Percentiles rank a stretch among this genome's conserved stretches.
Evolutionary conservation across 2,113 vertebrate species (phyloP).

Genomic region (Oncorhynchus mykiss): DNA sequence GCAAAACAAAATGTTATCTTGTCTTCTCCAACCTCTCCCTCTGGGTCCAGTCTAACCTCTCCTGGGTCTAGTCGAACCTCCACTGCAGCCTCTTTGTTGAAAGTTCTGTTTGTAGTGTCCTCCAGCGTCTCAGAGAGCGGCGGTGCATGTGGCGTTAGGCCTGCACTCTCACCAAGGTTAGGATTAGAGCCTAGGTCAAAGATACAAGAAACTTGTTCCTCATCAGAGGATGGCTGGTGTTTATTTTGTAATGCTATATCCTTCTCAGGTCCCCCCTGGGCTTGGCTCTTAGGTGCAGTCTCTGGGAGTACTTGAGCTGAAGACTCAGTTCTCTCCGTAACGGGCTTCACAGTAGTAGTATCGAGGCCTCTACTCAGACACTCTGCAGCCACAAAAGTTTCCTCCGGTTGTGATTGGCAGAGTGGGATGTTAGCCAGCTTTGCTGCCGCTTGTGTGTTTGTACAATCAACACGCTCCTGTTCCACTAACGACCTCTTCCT

Average conservation of each 20-base stretch:
- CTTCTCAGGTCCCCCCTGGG: too few relatives aligned
- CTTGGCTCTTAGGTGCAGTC: too few relatives aligned
- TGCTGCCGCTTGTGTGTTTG: not conserved
- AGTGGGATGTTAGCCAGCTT: not conserved
- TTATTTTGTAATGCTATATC: too few relatives aligned
- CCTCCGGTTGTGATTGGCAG: not conserved
- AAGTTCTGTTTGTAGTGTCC: not conserved
- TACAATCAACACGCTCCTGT: not conserved
- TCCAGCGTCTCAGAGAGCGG: not conserved
- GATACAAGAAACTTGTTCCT: too few relatives aligned
- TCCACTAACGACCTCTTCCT: not conserved
- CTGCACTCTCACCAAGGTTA: not conserved
- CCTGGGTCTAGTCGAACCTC: constrained; percentile 30
- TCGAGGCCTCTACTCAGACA: not conserved
- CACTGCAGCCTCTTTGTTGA: not conserved
- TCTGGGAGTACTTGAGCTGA: not conserved
- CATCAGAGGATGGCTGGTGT: too few relatives aligned
- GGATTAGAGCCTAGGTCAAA: too few relatives aligned
- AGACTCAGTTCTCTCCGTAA: not conserved
- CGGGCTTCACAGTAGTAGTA: not conserved
- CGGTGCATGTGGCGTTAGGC: not conserved
- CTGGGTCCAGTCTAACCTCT: constrained; percentile 41
- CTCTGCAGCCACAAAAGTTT: not conserved
- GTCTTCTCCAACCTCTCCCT: constrained; percentile 44
- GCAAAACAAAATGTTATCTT: constrained; percentile 5